Base-by-base conservation (phyloP, 2,797 vertebrate species). In the Vultur gryphus region DNA sequence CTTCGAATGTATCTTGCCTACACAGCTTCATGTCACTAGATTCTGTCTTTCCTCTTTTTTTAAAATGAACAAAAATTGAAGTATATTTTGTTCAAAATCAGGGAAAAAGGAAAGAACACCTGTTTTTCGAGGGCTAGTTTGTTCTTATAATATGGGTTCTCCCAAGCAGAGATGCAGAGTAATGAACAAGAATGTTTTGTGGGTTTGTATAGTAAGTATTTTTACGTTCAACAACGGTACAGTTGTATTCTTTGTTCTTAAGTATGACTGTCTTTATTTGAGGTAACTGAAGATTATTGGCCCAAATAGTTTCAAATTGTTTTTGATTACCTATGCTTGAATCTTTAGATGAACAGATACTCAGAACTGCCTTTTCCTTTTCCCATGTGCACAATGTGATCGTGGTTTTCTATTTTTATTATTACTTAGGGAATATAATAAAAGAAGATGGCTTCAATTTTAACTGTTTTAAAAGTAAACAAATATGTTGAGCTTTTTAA, bases 381-480 rank as follows among this genome's bases (percentile, higher is more conserved):
- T 95, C 86, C 73, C 86, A 71, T 80, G 73, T 85, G 92, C 75
- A 86, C 67, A 96, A 57, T 62, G 58, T 48, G 80, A 96, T 93
- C 77, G 28, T 62, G 57, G 33, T 13, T 91, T 90, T 93, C 78
- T 95, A 93, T 97, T 90, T 96, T 96, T 94, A 90, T 95, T 95
- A 78, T 84, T 95, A 78, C 90, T 95, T 84, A 76, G 78, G 41
- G 72, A 95, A 95, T 77, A 90, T 69, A 94, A 97, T 92, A 85
- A 92, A 91, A 87, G 95, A 95, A 95, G 69, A 96, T 90, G 54
- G 61, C 49, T 97, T 90, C 57, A 64, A 93, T 97, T 97, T 97
- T 95, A 97, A 93, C 93, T 93, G 83, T 87, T 96, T 97, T 93
- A 84, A 95, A 97, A 97, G 61, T 95, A 97, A 97, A 95, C 93